Percentiles rank a stretch among this genome's conserved stretches.
Evolutionary conservation across 2,888 invertebrate species (phyloP).

Genomic region (Xestia ashworthii): DNA sequence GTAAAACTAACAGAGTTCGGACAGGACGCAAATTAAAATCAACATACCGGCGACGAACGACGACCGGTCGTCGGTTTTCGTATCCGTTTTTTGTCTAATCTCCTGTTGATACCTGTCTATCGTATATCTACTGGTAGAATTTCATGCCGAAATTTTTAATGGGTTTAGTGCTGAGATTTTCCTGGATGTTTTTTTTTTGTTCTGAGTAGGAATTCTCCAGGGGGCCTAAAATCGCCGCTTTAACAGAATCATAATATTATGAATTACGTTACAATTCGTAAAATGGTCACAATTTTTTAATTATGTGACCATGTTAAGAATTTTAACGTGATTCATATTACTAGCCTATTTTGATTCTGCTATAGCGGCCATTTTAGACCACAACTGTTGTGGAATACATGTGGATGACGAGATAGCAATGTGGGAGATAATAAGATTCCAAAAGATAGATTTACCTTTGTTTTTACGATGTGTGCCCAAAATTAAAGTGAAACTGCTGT

Average conservation of each 20-base stretch:
- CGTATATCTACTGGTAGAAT: constrained; percentile 5
- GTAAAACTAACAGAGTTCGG: constrained; percentile 65
- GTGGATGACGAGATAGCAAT: background rate
- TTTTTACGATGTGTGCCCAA: background rate
- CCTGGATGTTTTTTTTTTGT: background rate
- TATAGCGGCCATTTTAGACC: no score
- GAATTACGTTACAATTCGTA: no score
- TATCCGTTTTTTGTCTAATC: constrained; percentile 62
- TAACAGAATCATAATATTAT: no score
- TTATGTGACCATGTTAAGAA: no score
- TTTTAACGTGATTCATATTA: no score
- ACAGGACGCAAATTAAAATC: constrained; percentile 66
- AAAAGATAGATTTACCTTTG: background rate
- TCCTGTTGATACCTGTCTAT: constrained; percentile 47
- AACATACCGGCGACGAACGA: constrained; percentile 56
- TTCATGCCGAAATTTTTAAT: constrained; percentile 14
- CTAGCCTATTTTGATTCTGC: no score
- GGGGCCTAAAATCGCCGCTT: no score
- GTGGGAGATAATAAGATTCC: background rate
- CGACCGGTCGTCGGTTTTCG: constrained; percentile 30
- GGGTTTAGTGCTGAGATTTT: constrained; percentile 10
- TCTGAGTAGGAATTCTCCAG: background rate
- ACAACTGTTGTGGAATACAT: no score
- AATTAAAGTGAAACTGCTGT: background rate
- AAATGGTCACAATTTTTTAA: no score